Base-by-base conservation (phyloP, 2,888 invertebrate genomes). In the Torymus aiolomorphi region DNA sequence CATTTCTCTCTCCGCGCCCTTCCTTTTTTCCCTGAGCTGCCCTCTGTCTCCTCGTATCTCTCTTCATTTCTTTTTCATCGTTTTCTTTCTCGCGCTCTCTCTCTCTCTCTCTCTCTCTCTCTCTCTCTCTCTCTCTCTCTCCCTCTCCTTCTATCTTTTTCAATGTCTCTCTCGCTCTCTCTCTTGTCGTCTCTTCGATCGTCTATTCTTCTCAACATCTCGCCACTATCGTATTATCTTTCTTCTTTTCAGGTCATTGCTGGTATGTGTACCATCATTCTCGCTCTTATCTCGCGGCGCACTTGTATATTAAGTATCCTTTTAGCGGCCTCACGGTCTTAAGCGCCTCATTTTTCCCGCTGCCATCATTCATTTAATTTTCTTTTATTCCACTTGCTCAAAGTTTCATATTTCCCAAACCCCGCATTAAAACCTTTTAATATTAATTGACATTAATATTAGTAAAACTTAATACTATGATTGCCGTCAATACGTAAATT, bases 181-280 rank as follows among this genome's bases (percentile, higher is more conserved):
- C 24, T 69, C 62, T 69, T 62, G 54, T 42, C 52, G 31, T 54
- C 52, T 62, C 42, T 54, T 57, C 52, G 56, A 75, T 75, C 31
- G 56, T 20, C 49, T 57, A 69, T 73, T 63, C 52, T 73, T 31
- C 10, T 31, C 10, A 49, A 31, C 61, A 24, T 54, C 62, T 61
- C 20, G 12, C 57, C 54, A 54, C 59, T 62, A 54, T 69, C 54
- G 52, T 69, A 69, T 69, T 69, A 76, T 76, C 69, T 76, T 75
- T 61, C 61, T 75, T 75, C 67, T 75, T 59, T 67, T 67, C 66
- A 61, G 67, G 52, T 59, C 75, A 67, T 66, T 66, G 49, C 42
- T 31, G 16, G 74, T 59, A 31, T 10, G n/a, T 18, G 24, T 31
- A 31, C 65, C 14, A 52, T 75, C 67, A 52, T 67, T 51, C 59